Evolutionary conservation across 2,113 vertebrate genomes (phyloP).

Genomic region (Amia ocellicauda): DNA sequence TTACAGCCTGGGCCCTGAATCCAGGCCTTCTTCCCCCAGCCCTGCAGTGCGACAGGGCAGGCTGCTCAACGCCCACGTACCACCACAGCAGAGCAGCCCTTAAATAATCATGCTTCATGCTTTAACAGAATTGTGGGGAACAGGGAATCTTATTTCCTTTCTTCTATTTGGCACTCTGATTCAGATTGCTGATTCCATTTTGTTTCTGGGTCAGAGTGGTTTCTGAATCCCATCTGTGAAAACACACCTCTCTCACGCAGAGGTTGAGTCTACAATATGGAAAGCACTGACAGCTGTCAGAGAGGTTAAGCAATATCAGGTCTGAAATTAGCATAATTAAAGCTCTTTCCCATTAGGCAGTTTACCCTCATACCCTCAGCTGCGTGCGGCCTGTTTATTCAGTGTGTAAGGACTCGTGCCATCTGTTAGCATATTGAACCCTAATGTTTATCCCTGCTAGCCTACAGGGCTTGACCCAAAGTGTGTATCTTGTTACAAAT

Average conservation of each 20-base stretch:
- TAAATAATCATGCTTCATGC: background rate
- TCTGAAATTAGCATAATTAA: constrained; percentile 34
- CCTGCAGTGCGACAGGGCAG: background rate
- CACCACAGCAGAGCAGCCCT: background rate
- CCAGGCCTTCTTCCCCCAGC: background rate
- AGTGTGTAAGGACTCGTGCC: constrained; percentile 11
- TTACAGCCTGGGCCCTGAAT: background rate
- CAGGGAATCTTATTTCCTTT: background rate
- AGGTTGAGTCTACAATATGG: background rate
- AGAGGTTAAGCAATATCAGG: constrained; percentile 21
- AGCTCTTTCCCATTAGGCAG: constrained; percentile 11
- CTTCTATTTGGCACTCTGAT: background rate
- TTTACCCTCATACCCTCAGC: background rate
- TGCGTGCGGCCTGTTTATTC: background rate
- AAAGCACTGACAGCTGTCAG: constrained; percentile 18
- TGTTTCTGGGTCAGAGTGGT: background rate
- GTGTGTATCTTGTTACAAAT: background rate
- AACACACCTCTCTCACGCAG: background rate
- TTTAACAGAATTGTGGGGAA: background rate
- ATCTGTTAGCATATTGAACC: constrained; percentile 38
- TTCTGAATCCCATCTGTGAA: background rate
- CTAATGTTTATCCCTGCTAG: constrained; percentile 14
- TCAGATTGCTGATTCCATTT: background rate
- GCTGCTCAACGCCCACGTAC: background rate
- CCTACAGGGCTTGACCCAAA: constrained; percentile 9